Base-by-base conservation (phyloP, 2,888 invertebrate genomes). In the Oithona nana region DNA sequence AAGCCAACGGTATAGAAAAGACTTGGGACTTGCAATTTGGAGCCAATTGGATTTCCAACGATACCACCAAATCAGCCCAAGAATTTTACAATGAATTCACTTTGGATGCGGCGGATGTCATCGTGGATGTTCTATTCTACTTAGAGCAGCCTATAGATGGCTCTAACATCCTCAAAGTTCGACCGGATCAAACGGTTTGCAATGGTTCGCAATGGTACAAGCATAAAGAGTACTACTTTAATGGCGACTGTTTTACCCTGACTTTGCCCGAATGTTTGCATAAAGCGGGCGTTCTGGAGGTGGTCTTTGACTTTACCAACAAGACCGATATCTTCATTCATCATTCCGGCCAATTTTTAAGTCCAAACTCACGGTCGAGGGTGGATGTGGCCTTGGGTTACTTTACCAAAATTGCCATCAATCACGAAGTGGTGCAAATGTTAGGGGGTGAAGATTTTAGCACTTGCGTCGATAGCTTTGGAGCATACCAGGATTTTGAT, bases 291-390 rank as follows among this genome's bases (percentile, higher is more conserved):
- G 55, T 55, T 16, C 11, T 55, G 55, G 55, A 55, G 28, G 26
- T 55, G n/a, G 28, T 26, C 24, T 26, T 55, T 55, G 55, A 55
- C 24, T 55, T 55, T 13, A n/a, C n/a, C n/a, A 28, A n/a, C 11
- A 55, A 55, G 24, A 55, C 55, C 3, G 55, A 55, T 55, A 55
- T 55, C 24, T 55, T 55, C 11, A 55, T 55, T 13, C 55, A 55
- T 55, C 55, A 55, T 55, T n/a, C n/a, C 3, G 55, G 55, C 28
- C 55, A 26, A 6, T 55, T 55, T 55, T 24, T 55, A 2, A 26
- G 55, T 11, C 55, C 55, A 3, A 55, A 28, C 13, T 20, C 55
- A 24, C 55, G 55, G 55, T 55, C 55, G 16, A n/a, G 55, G 24
- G 55, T 55, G 28, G 55, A 55, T 55, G 55, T 55, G n/a, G 55